Evolutionary conservation across 2,797 vertebrate genomes (phyloP).

Genomic region (Channa striata): DNA sequence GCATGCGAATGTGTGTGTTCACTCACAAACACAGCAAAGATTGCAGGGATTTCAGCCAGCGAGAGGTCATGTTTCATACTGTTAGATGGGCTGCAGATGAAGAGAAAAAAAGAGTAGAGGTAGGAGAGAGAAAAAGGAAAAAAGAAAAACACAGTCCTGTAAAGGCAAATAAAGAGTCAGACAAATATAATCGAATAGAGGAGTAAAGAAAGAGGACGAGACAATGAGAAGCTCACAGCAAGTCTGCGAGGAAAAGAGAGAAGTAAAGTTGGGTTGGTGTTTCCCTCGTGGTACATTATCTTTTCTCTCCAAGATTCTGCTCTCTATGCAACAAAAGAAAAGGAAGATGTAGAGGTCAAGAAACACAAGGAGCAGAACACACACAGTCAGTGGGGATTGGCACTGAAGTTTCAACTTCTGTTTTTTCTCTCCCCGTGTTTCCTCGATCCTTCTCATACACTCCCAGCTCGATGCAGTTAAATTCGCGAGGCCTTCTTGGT

Average conservation of each 20-base stretch:
- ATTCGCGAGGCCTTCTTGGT: constrained; percentile 34
- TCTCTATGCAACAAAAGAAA: constrained; percentile 22
- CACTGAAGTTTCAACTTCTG: constrained; percentile 23
- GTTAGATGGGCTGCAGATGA: constrained; percentile 52
- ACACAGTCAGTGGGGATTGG: constrained; percentile 18
- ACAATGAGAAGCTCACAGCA: constrained; percentile 1
- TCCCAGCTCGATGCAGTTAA: constrained; percentile 26
- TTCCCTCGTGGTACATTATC: constrained; percentile 52
- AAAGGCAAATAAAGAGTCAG: constrained; percentile 10
- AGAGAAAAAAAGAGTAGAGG: constrained; percentile 18
- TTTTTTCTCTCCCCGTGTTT: constrained; percentile 19
- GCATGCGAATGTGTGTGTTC: constrained; percentile 16
- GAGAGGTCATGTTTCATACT: constrained; percentile 73
- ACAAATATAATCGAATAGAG: constrained; percentile 29
- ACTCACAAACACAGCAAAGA: constrained; percentile 53
- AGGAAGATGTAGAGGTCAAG: constrained; percentile 27
- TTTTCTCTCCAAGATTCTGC: constrained; percentile 1
- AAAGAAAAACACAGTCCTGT: constrained; percentile 16
- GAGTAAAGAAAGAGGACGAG: constrained; percentile 16
- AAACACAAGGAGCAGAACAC: constrained; percentile 12
- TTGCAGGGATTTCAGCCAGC: constrained; percentile 61
- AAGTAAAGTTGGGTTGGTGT: constrained; percentile 3
- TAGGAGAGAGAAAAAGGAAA: constrained; percentile 1
- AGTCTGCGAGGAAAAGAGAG: not conserved
- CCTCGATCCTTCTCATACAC: constrained; percentile 22